These are phyloP conservation scores for Clarias laeviceps DNA, from an alignment of 2,797 vertebrate genomes.

Conservation along the genomic window DNA sequence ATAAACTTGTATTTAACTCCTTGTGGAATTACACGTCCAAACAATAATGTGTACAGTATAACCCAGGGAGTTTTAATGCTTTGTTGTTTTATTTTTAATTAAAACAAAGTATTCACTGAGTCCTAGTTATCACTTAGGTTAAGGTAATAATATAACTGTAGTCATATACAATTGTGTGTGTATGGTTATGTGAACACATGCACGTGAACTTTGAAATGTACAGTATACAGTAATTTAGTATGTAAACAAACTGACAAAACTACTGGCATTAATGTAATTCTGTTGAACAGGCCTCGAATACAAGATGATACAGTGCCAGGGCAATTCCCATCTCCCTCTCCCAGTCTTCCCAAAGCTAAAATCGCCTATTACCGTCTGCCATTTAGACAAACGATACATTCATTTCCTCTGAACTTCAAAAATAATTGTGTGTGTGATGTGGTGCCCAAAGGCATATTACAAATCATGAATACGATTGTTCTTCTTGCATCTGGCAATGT, in stretches of 20 bases:
- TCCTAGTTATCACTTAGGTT: neutral
- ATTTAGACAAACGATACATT: constrained; percentile 22
- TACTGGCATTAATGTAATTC: constrained; percentile 19
- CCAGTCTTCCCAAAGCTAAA: constrained; percentile 19
- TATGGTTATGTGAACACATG: neutral
- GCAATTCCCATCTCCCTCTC: constrained; percentile 11
- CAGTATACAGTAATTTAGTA: constrained; percentile 17
- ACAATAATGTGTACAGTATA: neutral
- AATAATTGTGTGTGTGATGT: constrained; percentile 30
- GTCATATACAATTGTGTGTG: neutral
- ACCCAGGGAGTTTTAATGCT: neutral
- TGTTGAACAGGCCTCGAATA: constrained; percentile 23
- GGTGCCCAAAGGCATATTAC: neutral
- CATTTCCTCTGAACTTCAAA: constrained; percentile 27
- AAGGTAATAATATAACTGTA: neutral
- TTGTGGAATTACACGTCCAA: constrained; percentile 4
- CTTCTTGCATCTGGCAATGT: neutral
- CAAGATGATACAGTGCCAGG: constrained; percentile 6
- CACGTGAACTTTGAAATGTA: neutral
- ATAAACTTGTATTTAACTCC: neutral
- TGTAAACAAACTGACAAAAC: constrained; percentile 35
- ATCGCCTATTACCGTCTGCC: constrained; percentile 10
- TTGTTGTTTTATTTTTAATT: neutral
- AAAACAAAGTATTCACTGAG: too few relatives aligned
- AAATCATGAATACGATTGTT: constrained; percentile 14